A percentile compares a stretch with the other conserved stretches of the same genome.
These are phyloP conservation scores for Drosophila leonis DNA, from an alignment of 2,888 invertebrate genomes.

Conservation along the genomic window DNA sequence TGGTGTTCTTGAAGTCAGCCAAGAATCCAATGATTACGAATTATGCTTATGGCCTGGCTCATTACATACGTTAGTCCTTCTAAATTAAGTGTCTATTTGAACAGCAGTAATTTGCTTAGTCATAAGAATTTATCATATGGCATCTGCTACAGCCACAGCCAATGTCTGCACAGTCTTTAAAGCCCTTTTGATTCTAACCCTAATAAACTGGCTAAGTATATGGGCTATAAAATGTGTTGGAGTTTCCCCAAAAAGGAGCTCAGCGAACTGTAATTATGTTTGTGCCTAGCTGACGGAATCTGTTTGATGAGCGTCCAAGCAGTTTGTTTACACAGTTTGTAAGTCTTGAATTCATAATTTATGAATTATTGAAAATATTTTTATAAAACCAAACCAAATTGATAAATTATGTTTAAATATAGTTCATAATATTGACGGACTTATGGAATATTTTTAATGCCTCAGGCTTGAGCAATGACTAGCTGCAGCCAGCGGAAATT, in stretches of 20 bases:
- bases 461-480: neutral
- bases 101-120: constrained; percentile 33
- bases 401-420: neutral
- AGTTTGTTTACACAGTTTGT: neutral
- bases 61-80: constrained; percentile 51
- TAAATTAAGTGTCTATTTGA: constrained; percentile 54
- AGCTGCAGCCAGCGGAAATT: no score
- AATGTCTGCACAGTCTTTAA: neutral
- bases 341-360: neutral
- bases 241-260: neutral
- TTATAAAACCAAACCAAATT: neutral
- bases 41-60: constrained; percentile 54
- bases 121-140: constrained; percentile 41
- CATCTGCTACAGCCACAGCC: neutral
- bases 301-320: neutral
- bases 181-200: constrained; percentile 8
- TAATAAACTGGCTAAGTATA: constrained; percentile 16
- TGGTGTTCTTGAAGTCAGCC: constrained; percentile 26
- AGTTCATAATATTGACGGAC: neutral
- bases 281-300: neutral
- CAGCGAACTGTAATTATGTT: constrained; percentile 11
- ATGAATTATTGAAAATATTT: neutral
- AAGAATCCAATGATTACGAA: constrained; percentile 42
- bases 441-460: neutral
- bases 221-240: neutral